Evolutionary conservation across 2,797 vertebrate species (phyloP).

Genomic region (Premnoplex brunnescens): DNA sequence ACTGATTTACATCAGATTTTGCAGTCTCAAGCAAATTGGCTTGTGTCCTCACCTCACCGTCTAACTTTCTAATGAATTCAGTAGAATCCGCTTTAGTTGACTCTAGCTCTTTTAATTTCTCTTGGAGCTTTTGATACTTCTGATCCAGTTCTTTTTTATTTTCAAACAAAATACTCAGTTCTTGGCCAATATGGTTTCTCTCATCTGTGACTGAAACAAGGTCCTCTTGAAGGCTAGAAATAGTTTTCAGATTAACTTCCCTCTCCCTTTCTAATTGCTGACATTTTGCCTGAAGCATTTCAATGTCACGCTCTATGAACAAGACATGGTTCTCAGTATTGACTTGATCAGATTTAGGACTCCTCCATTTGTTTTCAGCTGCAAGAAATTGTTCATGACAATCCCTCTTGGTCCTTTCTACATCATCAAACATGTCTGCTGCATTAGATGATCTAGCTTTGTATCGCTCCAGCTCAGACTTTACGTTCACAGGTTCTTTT

Average conservation of each 20-base stretch:
- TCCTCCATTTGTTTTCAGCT: slow-evolving; percentile 78
- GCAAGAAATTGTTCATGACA: slow-evolving; percentile 81
- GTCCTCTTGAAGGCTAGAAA: slow-evolving; percentile 78
- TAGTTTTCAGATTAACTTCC: slow-evolving; percentile 73
- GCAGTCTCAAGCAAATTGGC: slow-evolving; percentile 71
- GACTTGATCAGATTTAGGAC: slow-evolving; percentile 79
- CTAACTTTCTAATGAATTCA: slow-evolving; percentile 76
- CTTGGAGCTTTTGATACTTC: slow-evolving; percentile 75
- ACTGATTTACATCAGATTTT: slow-evolving; percentile 62
- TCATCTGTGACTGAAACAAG: slow-evolving; percentile 76
- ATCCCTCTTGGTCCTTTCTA: slow-evolving; percentile 74
- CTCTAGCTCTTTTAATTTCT: slow-evolving; percentile 78
- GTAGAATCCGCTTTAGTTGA: slow-evolving; percentile 72
- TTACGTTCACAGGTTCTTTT: slow-evolving; percentile 71
- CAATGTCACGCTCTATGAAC: slow-evolving; percentile 78
- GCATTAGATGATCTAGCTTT: slow-evolving; percentile 68
- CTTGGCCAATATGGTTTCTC: slow-evolving; percentile 75
- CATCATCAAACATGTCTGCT: slow-evolving; percentile 68
- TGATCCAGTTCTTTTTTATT: slow-evolving; percentile 79
- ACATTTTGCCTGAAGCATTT: slow-evolving; percentile 78
- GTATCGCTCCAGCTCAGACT: slow-evolving; percentile 73
- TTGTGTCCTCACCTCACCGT: slow-evolving; percentile 78
- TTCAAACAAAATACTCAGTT: slow-evolving; percentile 79
- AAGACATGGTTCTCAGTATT: slow-evolving; percentile 79
- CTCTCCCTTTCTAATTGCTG: slow-evolving; percentile 75